Evolutionary conservation across 2,797 vertebrate species (phyloP).

Genomic region (Dermochelys coriacea): DNA sequence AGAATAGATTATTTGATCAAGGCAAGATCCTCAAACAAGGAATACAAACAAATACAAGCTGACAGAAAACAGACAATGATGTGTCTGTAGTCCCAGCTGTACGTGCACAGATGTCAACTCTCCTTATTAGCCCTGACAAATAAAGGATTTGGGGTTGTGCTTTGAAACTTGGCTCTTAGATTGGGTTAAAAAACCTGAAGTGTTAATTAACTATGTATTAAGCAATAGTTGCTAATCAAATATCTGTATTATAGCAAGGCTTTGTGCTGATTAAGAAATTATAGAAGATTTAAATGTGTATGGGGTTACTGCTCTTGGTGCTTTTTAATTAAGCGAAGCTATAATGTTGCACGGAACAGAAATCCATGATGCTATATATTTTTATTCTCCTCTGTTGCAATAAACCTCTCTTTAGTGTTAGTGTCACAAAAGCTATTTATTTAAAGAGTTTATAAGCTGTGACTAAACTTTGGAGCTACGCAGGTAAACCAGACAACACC

Average conservation of each 20-base stretch:
- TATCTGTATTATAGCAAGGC: background rate
- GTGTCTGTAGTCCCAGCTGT: rapidly evolving
- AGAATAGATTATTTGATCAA: background rate
- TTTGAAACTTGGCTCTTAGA: background rate
- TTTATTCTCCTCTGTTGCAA: background rate
- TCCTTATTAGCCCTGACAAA: rapidly evolving
- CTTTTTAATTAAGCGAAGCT: background rate
- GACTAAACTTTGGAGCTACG: background rate
- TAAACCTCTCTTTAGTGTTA: background rate
- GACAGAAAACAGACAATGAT: background rate
- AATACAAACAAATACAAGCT: background rate
- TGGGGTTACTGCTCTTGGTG: background rate
- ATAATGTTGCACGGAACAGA: background rate
- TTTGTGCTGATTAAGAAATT: background rate
- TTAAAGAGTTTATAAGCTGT: background rate
- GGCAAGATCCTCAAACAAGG: background rate
- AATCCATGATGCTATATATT: background rate
- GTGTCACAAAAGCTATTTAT: background rate
- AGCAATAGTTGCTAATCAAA: background rate
- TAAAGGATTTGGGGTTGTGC: background rate
- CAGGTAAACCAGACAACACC: background rate
- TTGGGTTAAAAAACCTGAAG: background rate
- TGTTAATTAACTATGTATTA: background rate
- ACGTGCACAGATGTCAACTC: rapidly evolving
- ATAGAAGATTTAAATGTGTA: background rate